Conservation (phyloP, 2,888 invertebrate genomes). For the Chrysotoxum bicinctum region DNA sequence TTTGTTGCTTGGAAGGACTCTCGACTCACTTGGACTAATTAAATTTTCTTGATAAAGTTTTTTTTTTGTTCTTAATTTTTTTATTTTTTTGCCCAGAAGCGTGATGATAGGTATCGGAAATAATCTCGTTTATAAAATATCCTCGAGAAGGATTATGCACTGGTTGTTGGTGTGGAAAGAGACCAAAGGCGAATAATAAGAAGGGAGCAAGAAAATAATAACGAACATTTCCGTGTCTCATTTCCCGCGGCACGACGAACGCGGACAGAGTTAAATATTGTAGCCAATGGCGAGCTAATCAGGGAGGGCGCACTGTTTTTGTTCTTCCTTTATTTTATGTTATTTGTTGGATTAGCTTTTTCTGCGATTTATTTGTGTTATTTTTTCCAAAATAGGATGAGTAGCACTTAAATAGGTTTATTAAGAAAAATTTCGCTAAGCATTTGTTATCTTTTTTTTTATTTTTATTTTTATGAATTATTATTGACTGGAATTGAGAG, state of each 20-base stretch:
- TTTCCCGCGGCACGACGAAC: conserved; percentile 7
- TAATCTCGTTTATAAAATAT: conserved; percentile 71
- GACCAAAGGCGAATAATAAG: background rate
- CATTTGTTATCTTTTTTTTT: background rate
- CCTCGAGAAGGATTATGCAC: conserved; percentile 63
- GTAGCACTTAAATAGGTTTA: conserved; percentile 1
- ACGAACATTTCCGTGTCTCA: conserved; percentile 19
- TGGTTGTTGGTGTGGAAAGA: conserved; percentile 11
- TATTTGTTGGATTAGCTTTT: background rate
- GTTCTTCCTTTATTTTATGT: background rate
- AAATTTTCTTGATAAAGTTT: conserved; percentile 52
- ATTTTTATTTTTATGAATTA: background rate
- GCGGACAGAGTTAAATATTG: conserved; percentile 16
- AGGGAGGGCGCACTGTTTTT: background rate
- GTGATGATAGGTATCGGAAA: conserved; percentile 67
- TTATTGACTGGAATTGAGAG: background rate
- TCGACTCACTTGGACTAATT: conserved; percentile 59
- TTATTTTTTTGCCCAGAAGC: conserved; percentile 19
- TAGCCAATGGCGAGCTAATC: conserved; percentile 16
- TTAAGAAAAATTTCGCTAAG: background rate
- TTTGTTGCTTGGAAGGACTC: conserved; percentile 26
- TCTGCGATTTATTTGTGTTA: background rate
- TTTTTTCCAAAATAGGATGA: background rate
- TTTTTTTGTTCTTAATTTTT: conserved; percentile 4
- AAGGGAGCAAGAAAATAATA: background rate